Evolutionary conservation across 2,888 invertebrate species (phyloP).

Genomic region (Oxystoma pomonae): DNA sequence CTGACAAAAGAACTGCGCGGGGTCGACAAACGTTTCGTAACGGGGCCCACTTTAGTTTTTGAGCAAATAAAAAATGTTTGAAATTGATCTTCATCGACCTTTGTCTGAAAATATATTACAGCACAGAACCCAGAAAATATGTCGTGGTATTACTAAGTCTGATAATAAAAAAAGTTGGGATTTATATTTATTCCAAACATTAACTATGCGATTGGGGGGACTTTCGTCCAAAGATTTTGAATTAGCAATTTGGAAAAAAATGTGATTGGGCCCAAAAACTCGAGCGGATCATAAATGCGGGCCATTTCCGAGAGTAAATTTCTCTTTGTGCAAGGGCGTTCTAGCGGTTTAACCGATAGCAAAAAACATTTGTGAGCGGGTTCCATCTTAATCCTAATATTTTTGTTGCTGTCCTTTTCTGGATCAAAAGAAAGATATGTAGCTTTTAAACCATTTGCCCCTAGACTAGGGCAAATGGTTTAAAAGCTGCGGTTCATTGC

Average conservation of each 20-base stretch:
- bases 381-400: no score
- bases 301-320: slow-evolving; percentile 2
- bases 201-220: slow-evolving; percentile 9
- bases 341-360: no score
- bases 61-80: slow-evolving; percentile 8
- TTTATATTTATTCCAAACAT: slow-evolving; percentile 6
- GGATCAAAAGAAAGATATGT: no score
- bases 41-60: slow-evolving; percentile 17
- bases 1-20: slow-evolving; percentile 12
- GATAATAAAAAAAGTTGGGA: slow-evolving; percentile 7
- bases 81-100: neutral
- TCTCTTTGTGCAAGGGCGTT: slow-evolving; percentile 9
- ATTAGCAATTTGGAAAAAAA: slow-evolving; percentile 13
- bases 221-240: slow-evolving; percentile 11
- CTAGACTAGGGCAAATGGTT: no score
- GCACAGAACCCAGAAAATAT: slow-evolving; percentile 14
- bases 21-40: slow-evolving; percentile 13
- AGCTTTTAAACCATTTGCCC: no score
- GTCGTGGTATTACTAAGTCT: slow-evolving; percentile 9
- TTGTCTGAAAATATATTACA: slow-evolving; percentile 13
- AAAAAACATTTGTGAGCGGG: no score
- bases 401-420: no score
- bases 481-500: no score
- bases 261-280: slow-evolving; percentile 4
- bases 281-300: slow-evolving; percentile 12